phyloP scores from a whole-genome alignment of 2,113 vertebrate species.

The Mirounga angustirostris region DNA sequence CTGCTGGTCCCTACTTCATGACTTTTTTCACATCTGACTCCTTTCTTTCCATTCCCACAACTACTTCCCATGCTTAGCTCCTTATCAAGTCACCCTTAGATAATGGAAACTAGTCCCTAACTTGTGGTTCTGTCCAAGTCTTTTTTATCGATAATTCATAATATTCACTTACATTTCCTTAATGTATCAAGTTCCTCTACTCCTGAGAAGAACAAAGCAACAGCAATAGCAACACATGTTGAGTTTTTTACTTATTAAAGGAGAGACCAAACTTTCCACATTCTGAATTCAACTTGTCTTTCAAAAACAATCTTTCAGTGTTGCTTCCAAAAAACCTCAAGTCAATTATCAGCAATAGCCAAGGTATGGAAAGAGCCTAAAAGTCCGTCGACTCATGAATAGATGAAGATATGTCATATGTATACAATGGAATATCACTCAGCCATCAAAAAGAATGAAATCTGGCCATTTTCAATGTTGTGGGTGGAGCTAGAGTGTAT shows the following conservation, averaged over 20 bases:
- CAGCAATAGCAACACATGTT: neutral
- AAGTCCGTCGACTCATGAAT: neutral
- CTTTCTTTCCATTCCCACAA: too few species aligned
- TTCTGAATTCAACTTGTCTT: neutral
- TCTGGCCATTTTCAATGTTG: neutral
- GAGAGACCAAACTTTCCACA: neutral
- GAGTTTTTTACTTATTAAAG: neutral
- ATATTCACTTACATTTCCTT: neutral
- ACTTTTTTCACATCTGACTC: neutral
- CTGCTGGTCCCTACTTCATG: accelerated
- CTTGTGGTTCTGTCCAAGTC: neutral
- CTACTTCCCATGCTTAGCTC: neutral
- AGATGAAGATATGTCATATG: neutral
- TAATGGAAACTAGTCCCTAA: neutral
- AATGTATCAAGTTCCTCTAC: neutral
- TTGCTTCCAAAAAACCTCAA: neutral
- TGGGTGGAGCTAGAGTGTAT: neutral
- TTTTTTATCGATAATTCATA: neutral
- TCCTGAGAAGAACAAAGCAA: neutral
- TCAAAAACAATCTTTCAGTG: neutral
- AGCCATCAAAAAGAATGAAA: neutral
- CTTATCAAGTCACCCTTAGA: neutral
- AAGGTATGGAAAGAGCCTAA: neutral
- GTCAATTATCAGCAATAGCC: neutral
- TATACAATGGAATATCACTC: neutral